Base-by-base conservation (phyloP, 2,113 vertebrate species). In the Tretioscincus oriximinensis region DNA sequence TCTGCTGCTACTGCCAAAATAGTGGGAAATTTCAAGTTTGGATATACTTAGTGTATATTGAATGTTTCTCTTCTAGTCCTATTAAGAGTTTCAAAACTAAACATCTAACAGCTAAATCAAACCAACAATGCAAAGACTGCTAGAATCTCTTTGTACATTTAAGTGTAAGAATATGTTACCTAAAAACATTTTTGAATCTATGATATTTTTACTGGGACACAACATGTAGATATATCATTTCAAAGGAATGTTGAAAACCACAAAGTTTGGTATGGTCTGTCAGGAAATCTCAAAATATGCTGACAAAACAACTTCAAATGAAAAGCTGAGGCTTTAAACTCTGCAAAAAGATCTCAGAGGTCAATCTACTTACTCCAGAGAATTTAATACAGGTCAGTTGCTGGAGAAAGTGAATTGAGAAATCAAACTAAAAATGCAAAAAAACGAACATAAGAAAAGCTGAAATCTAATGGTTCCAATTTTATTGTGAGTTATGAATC, bases 331-430 rank as follows among this genome's bases (percentile, higher is more conserved):
- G 28, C 10, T 28, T 78, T 47, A 63, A 81, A 69, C 63, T 41
- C 51, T 63, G 73, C 24, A 61, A 5, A 35, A 49, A 82, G 21
- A 47, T 16, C 51, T 70, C 60, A 61, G 73, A 82, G 80, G 73
- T 82, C 80, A 82, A 49, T 47, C 66, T 41, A 31, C 4, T 63
- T 76, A 70, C 66, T 70, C 80, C 80, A 82, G 80, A 41, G 66
- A 82, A 63, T 82, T 28, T 22, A 47, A 51, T 49, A 21, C 67
- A 82, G 80, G 66, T 82, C 73, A 82, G 16, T 70, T 82, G n/a
- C 28, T 76, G 66, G 74, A 82, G 80, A 82, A 76, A 70, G 63
- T 82, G 58, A 58, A 63, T 45, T 76, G 73, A 63, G 66, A 66
- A 82, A 82, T 76, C 49, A 10, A 68, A n/a, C 28, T 66, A 60